These are phyloP conservation scores for Eupithecia abbreviata DNA, from an alignment of 2,888 invertebrate species.

Conservation along the genomic window DNA sequence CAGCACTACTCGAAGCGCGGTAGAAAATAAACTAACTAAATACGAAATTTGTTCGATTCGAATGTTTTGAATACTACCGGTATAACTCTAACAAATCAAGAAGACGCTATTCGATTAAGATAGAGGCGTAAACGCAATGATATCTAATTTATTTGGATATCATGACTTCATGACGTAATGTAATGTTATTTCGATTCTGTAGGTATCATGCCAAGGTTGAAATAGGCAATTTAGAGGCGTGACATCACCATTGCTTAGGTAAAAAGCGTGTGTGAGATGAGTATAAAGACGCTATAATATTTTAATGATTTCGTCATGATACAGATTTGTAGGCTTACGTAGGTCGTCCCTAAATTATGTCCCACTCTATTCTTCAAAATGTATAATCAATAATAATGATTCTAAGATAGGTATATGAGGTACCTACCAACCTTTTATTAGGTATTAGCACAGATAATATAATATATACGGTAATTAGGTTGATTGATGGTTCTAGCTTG, in stretches of 20 bases:
- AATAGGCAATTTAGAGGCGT: background rate
- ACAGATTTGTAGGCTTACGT: slow-evolving; percentile 6
- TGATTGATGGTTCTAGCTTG: too few species aligned
- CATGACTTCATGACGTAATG: background rate
- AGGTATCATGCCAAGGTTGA: background rate
- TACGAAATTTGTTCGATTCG: background rate
- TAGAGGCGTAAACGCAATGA: too few species aligned
- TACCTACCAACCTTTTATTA: too few species aligned
- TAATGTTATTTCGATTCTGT: slow-evolving; percentile 1
- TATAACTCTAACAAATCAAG: background rate
- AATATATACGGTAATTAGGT: too few species aligned
- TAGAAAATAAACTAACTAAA: background rate
- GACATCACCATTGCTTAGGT: slow-evolving; percentile 10
- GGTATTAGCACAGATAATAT: too few species aligned
- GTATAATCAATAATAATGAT: background rate
- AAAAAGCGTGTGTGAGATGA: background rate
- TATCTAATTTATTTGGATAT: slow-evolving; percentile 1
- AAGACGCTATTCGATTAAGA: background rate
- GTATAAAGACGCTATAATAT: background rate
- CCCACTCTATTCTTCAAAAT: background rate
- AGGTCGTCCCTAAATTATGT: background rate
- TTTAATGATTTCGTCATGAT: slow-evolving; percentile 3
- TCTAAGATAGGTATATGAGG: background rate
- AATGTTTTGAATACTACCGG: slow-evolving; percentile 11
- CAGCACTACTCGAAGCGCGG: slow-evolving; percentile 7